Evolutionary conservation across 2,797 vertebrate species (phyloP).

Genomic region (Limosa lapponica): DNA sequence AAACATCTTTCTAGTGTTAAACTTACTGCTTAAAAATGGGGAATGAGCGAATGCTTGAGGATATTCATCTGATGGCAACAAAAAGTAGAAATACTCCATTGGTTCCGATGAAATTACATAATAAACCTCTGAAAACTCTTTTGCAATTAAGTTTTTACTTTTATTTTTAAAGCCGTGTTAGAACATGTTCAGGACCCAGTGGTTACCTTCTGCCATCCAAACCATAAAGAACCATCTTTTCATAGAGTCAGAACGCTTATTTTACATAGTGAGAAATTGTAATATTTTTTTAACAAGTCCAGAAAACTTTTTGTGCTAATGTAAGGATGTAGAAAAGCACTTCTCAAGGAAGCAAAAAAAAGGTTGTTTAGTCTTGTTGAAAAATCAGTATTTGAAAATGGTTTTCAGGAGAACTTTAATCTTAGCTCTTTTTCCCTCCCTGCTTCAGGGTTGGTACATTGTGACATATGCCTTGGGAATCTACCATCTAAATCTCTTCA

Average conservation of each 20-base stretch:
- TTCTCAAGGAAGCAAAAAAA: background rate
- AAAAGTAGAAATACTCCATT: background rate
- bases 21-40: background rate
- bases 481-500: slow-evolving; percentile 99
- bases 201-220: background rate
- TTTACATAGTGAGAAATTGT: background rate
- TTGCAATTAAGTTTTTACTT: background rate
- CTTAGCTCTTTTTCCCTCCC: background rate
- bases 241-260: background rate
- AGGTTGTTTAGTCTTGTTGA: background rate
- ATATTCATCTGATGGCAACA: background rate
- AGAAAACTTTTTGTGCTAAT: background rate
- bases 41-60: background rate
- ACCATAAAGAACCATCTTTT: background rate
- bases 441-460: slow-evolving; percentile 97
- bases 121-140: background rate
- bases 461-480: slow-evolving; percentile 99
- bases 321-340: background rate
- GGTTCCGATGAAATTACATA: background rate
- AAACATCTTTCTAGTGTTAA: background rate
- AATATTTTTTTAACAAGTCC: background rate
- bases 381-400: background rate
- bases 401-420: background rate
- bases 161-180: background rate
- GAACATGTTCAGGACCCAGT: background rate